Percentiles rank a stretch among this genome's conserved stretches.
phyloP scores from a whole-genome alignment of 2,888 invertebrate genomes.

The Netelia inedita region DNA sequence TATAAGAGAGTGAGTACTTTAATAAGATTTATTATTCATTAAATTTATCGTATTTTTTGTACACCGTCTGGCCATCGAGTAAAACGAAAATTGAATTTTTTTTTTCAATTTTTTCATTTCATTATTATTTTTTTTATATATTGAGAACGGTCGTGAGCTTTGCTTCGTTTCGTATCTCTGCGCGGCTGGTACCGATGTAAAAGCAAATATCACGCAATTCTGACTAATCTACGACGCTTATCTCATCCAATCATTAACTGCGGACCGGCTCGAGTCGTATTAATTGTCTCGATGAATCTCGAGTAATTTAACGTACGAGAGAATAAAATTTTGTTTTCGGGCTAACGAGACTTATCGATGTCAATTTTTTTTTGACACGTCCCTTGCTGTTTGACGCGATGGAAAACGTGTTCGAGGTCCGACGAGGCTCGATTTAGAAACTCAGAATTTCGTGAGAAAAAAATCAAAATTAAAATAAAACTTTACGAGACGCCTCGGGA shows the following conservation, averaged over 20 bases:
- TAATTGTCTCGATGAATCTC: constrained; percentile 2
- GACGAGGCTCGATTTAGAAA: constrained; percentile 34
- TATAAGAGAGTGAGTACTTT: constrained; percentile 12
- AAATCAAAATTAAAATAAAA: neutral
- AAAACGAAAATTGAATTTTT: too few species aligned
- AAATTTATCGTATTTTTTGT: neutral
- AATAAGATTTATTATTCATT: neutral
- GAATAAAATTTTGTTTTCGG: neutral
- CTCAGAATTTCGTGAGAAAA: neutral
- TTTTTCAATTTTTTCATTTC: too few species aligned
- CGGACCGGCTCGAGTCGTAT: neutral
- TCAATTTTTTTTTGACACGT: neutral
- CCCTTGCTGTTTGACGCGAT: too few species aligned
- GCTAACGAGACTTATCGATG: neutral
- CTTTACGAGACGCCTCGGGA: constrained; percentile 1
- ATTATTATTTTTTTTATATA: too few species aligned
- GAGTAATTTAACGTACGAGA: neutral
- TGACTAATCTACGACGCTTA: neutral
- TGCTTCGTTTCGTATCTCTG: neutral
- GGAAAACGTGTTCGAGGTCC: neutral
- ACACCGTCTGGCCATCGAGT: too few species aligned
- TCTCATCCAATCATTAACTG: neutral
- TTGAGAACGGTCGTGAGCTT: too few species aligned
- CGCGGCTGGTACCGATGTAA: neutral
- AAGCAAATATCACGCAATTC: neutral